These are phyloP conservation scores for Halictus ligatus DNA, from an alignment of 2,888 invertebrate genomes.

Conservation along the genomic window DNA sequence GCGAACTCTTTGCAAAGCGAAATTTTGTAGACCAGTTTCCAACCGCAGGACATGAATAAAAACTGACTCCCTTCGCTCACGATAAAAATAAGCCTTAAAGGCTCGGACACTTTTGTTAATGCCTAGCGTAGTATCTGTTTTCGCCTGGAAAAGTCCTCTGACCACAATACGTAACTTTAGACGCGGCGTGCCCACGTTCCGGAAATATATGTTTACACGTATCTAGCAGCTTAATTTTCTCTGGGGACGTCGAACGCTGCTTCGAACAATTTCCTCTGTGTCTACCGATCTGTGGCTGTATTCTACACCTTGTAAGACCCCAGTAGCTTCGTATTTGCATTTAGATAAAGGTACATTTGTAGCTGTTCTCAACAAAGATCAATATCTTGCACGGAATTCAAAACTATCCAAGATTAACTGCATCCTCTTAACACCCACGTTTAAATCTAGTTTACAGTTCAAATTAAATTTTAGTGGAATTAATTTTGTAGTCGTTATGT, in stretches of 20 bases:
- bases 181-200: neutral
- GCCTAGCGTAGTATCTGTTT: neutral
- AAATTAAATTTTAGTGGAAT: neutral
- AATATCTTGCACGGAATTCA: neutral
- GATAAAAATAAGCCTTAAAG: neutral
- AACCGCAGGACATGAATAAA: neutral
- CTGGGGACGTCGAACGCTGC: neutral
- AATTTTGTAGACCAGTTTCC: neutral
- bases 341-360: neutral
- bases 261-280: conserved; percentile 8
- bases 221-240: conserved; percentile 1
- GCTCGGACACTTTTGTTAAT: neutral
- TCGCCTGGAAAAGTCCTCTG: neutral
- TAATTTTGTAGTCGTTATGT: neutral
- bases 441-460: neutral
- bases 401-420: neutral
- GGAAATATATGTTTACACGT: conserved; percentile 2
- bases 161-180: conserved; percentile 7
- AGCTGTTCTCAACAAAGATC: neutral
- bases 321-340: neutral
- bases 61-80: neutral
- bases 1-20: no score
- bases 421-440: neutral
- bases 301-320: neutral
- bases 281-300: neutral